A percentile compares a stretch with the other conserved stretches of the same genome.
Conservation (phyloP, 1,140 invertebrate species). For the Pinna nobilis region DNA sequence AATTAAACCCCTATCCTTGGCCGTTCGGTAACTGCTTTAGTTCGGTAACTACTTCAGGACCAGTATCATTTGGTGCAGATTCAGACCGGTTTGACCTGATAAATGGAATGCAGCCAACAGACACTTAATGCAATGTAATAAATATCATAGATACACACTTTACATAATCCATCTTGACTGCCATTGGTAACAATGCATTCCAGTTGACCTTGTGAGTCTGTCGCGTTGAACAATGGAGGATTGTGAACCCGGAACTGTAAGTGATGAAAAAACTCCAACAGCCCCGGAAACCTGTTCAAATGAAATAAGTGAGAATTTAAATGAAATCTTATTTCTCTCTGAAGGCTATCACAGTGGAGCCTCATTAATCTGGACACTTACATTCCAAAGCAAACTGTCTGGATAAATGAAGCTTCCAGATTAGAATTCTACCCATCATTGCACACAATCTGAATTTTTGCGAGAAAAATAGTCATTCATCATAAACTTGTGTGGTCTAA, state of each 20-base stretch:
- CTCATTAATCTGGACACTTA: background rate
- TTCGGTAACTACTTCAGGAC: no score
- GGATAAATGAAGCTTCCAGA: background rate
- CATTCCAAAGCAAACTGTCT: background rate
- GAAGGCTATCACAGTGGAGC: background rate
- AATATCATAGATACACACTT: no score
- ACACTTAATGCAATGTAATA: no score
- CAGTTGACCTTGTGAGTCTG: conserved; percentile 70
- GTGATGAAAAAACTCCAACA: conserved; percentile 80
- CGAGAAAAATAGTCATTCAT: no score
- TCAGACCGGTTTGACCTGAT: no score
- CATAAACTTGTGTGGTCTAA: no score
- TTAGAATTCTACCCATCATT: no score
- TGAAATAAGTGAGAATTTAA: background rate
- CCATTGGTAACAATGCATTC: conserved; percentile 82
- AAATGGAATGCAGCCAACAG: no score
- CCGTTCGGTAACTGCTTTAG: no score
- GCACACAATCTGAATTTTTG: no score
- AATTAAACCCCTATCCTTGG: no score
- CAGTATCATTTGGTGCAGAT: no score
- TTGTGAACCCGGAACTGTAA: conserved; percentile 81
- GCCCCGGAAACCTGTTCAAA: conserved; percentile 75
- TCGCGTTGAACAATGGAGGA: conserved; percentile 80
- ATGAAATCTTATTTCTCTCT: background rate
- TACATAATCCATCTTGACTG: conserved; percentile 85